Conservation (phyloP, 2,888 invertebrate genomes). For the Drosophila fulvimacula region DNA sequence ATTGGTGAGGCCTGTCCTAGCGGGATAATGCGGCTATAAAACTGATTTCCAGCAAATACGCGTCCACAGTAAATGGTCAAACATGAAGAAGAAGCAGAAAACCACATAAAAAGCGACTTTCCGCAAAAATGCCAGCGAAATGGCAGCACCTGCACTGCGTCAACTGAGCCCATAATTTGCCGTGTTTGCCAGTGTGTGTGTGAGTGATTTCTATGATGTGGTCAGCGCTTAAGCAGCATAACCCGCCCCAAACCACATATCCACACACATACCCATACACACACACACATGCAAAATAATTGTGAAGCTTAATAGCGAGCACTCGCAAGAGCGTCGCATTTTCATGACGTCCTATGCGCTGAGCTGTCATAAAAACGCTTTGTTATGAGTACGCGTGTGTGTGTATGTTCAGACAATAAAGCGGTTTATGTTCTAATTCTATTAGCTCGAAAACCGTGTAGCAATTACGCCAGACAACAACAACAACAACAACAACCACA, state of each 20-base stretch:
- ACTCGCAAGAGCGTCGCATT: constrained; percentile 46
- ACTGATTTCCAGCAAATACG: constrained; percentile 21
- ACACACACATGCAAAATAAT: constrained; percentile 51
- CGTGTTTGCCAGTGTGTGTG: constrained; percentile 43
- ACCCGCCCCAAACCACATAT: constrained; percentile 7
- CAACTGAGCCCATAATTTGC: constrained; percentile 52
- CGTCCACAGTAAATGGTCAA: constrained; percentile 21
- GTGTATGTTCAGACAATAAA: constrained; percentile 62
- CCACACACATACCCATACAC: constrained; percentile 5
- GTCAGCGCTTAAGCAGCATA: constrained; percentile 46
- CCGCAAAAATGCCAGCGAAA: constrained; percentile 44
- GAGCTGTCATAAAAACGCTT: constrained; percentile 70
- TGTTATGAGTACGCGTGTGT: constrained; percentile 47
- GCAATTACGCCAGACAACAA: constrained; percentile 62
- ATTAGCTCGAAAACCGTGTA: constrained; percentile 71
- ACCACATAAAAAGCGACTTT: constrained; percentile 36
- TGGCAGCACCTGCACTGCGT: constrained; percentile 69
- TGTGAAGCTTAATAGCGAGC: constrained; percentile 58
- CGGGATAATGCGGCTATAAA: constrained; percentile 21
- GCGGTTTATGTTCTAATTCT: constrained; percentile 77
- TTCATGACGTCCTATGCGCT: constrained; percentile 61
- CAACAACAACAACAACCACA: constrained; percentile 17
- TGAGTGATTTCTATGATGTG: constrained; percentile 32
- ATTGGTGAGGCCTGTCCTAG: constrained; percentile 4
- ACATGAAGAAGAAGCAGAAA: constrained; percentile 7